Evolutionary conservation across 2,113 vertebrate genomes (phyloP).

Genomic region (Poeciliopsis occidentalis): DNA sequence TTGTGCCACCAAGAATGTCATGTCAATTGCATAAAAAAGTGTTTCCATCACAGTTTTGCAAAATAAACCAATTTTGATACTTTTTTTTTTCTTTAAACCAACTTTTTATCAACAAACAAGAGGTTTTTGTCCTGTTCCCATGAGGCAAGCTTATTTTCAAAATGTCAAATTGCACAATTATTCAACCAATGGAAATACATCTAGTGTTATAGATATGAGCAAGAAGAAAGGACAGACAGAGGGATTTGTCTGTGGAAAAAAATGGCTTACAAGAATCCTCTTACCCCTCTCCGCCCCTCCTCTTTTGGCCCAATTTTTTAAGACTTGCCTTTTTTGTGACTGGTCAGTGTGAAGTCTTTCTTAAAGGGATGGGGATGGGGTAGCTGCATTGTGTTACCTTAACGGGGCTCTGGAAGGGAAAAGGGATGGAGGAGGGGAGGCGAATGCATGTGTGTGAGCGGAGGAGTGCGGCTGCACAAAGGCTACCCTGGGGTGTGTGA

Average conservation of each 20-base stretch:
- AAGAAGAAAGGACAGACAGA: slow-evolving; percentile 8
- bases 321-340: slow-evolving; percentile 80
- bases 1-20: too few species aligned
- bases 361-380: slow-evolving; percentile 75
- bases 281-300: slow-evolving; percentile 46
- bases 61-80: too few species aligned
- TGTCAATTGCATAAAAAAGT: too few species aligned
- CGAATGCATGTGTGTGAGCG: slow-evolving; percentile 52
- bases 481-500: slow-evolving; percentile 74
- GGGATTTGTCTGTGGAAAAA: slow-evolving; percentile 40
- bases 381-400: slow-evolving; percentile 74
- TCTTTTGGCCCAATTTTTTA: slow-evolving; percentile 69
- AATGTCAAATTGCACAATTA: too few species aligned
- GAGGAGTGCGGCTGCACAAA: slow-evolving; percentile 64
- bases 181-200: too few species aligned
- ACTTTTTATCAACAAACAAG: too few species aligned
- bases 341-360: slow-evolving; percentile 70
- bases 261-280: slow-evolving; percentile 54
- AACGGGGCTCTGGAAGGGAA: slow-evolving; percentile 69
- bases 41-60: too few species aligned
- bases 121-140: too few species aligned
- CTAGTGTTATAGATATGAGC: slow-evolving; percentile 48
- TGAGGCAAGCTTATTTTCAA: too few species aligned
- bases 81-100: too few species aligned
- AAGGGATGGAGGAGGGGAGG: slow-evolving; percentile 70